Percentiles rank a stretch among this genome's conserved stretches.
phyloP scores from a whole-genome alignment of 2,888 invertebrate genomes.

The Julus scanicus region DNA sequence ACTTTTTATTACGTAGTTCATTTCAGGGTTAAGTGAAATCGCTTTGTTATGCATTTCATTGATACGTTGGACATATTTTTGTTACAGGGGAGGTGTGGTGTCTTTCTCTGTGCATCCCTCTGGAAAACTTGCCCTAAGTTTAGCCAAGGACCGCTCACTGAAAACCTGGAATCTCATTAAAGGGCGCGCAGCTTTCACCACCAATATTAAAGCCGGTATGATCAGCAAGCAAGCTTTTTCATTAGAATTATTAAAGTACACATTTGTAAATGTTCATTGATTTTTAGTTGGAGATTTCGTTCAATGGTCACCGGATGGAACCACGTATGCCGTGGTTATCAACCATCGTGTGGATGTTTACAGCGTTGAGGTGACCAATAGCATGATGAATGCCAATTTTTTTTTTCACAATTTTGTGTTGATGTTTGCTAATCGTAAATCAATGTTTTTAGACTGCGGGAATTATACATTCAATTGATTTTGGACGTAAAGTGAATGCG shows the following conservation, averaged over 20 bases:
- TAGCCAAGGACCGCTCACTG: conserved; percentile 85
- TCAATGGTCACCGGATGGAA: conserved; percentile 81
- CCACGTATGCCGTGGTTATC: conserved; percentile 79
- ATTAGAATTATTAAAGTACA: conserved; percentile 58
- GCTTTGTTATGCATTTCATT: too few relatives aligned
- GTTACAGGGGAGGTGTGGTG: conserved; percentile 69
- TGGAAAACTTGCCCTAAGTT: conserved; percentile 87
- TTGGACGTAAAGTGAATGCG: conserved; percentile 77
- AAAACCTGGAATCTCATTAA: conserved; percentile 95
- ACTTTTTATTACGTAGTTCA: conserved; percentile 70
- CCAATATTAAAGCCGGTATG: conserved; percentile 80
- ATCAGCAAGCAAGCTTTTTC: conserved; percentile 59
- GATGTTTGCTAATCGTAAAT: conserved; percentile 51
- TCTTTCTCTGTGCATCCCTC: conserved; percentile 86
- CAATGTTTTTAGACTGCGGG: conserved; percentile 73
- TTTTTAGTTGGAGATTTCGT: conserved; percentile 67
- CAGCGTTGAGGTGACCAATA: conserved; percentile 71
- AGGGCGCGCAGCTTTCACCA: conserved; percentile 88
- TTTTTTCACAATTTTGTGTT: background rate
- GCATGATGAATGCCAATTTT: background rate
- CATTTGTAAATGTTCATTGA: conserved; percentile 61
- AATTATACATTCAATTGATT: conserved; percentile 75
- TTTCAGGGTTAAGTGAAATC: conserved; percentile 62
- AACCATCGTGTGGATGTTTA: conserved; percentile 82
- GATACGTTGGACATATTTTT: background rate